A percentile compares a stretch with the other conserved stretches of the same genome.
Evolutionary conservation across 2,113 vertebrate genomes (phyloP).

Genomic region (Lepus americanus): DNA sequence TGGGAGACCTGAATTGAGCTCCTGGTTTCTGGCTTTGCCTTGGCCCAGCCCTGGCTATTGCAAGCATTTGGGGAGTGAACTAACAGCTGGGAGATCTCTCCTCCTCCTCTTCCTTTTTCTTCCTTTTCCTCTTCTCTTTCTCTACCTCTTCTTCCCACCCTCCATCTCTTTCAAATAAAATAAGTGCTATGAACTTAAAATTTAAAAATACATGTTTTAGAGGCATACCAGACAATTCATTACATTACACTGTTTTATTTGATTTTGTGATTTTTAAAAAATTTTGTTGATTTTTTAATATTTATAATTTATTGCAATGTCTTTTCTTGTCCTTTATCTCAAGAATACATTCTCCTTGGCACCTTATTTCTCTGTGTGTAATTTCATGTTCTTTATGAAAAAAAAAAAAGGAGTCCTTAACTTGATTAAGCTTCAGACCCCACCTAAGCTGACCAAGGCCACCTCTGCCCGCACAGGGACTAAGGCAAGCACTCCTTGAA

Average conservation of each 20-base stretch:
- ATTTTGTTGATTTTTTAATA: background rate
- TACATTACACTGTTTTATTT: background rate
- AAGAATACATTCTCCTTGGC: background rate
- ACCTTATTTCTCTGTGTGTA: background rate
- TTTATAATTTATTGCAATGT: background rate
- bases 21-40: no score
- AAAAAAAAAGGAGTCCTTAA: no score
- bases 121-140: no score
- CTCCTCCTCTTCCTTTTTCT: no score
- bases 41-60: no score
- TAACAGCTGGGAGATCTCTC: no score
- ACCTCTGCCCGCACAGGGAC: background rate
- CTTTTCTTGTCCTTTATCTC: conserved; percentile 23
- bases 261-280: background rate
- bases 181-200: no score
- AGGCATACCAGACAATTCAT: background rate
- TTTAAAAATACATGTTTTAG: background rate
- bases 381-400: background rate
- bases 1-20: no score
- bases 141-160: no score
- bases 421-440: background rate
- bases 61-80: no score
- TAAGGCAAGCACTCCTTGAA: background rate
- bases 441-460: no score
- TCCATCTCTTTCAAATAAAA: no score